phyloP scores from a whole-genome alignment of 2,797 vertebrate species.

The Alectoris magna region DNA sequence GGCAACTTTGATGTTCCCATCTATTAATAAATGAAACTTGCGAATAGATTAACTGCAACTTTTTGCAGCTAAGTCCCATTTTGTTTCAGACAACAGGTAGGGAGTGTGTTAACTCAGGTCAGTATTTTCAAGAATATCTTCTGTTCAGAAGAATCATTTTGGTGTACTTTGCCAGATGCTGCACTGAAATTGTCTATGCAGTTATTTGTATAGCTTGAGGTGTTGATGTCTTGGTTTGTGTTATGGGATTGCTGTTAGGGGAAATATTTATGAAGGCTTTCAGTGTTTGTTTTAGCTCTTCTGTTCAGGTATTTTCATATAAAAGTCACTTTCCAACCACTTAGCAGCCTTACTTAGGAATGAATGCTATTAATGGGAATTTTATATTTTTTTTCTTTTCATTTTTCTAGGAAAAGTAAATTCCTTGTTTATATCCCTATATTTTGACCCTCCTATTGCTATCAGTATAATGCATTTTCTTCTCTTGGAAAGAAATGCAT shows the following conservation, averaged over 20 bases:
- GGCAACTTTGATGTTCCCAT: background rate
- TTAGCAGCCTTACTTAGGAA: background rate
- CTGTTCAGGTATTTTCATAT: background rate
- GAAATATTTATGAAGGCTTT: background rate
- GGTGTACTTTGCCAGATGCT: background rate
- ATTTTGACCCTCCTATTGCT: slow-evolving; percentile 36
- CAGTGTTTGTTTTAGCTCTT: background rate
- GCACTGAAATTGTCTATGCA: background rate
- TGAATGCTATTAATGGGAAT: background rate
- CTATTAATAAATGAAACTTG: background rate
- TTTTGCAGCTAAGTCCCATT: background rate
- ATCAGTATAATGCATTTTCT: slow-evolving; percentile 51
- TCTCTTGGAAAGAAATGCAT: slow-evolving; percentile 67
- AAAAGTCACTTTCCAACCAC: background rate
- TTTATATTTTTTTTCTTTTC: background rate
- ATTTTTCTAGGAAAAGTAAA: background rate
- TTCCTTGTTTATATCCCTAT: background rate
- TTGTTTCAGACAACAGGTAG: background rate
- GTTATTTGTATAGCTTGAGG: background rate
- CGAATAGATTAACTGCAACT: background rate
- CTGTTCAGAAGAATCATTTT: background rate
- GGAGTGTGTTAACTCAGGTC: background rate
- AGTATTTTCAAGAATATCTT: background rate
- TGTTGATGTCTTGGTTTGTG: background rate
- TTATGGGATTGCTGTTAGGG: background rate